These are phyloP conservation scores for Athrips mouffetella DNA, from an alignment of 2,888 invertebrate genomes.

Conservation along the genomic window DNA sequence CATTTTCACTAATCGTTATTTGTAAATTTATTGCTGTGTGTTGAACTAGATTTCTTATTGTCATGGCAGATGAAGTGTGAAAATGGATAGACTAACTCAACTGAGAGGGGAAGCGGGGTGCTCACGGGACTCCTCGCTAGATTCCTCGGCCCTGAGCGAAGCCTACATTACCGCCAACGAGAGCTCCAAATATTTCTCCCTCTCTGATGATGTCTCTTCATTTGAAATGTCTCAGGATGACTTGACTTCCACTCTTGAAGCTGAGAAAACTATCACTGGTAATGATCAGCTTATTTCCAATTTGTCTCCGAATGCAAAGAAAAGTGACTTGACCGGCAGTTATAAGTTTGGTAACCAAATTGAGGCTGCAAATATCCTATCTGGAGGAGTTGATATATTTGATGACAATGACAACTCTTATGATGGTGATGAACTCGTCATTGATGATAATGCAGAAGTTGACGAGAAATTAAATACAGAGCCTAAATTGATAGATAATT, in stretches of 20 bases:
- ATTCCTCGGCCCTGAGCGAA: conserved; percentile 60
- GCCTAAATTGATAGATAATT: conserved; percentile 34
- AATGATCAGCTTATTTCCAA: conserved; percentile 51
- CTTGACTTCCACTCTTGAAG: conserved; percentile 35
- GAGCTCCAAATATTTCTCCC: conserved; percentile 66
- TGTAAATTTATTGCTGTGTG: conserved; percentile 16
- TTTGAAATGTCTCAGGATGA: conserved; percentile 59
- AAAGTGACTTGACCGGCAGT: conserved; percentile 51
- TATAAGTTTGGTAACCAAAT: conserved; percentile 69
- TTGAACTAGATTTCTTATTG: conserved; percentile 36
- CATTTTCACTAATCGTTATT: conserved; percentile 9
- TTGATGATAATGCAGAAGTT: conserved; percentile 62
- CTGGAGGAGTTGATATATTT: conserved; percentile 71
- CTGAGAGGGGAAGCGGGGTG: conserved; percentile 60
- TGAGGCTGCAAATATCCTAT: conserved; percentile 69
- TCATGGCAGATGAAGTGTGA: conserved; percentile 69
- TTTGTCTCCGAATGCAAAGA: conserved; percentile 60
- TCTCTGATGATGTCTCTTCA: conserved; percentile 63
- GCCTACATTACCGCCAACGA: conserved; percentile 68
- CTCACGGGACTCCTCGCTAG: conserved; percentile 60
- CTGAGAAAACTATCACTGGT: conserved; percentile 43
- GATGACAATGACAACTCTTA: conserved; percentile 75
- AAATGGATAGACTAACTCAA: conserved; percentile 72
- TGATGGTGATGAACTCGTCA: conserved; percentile 70
- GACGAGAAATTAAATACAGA: conserved; percentile 51